These are phyloP conservation scores for Drosophila guanche DNA, from an alignment of 1,140 invertebrate genomes.

Conservation along the genomic window DNA sequence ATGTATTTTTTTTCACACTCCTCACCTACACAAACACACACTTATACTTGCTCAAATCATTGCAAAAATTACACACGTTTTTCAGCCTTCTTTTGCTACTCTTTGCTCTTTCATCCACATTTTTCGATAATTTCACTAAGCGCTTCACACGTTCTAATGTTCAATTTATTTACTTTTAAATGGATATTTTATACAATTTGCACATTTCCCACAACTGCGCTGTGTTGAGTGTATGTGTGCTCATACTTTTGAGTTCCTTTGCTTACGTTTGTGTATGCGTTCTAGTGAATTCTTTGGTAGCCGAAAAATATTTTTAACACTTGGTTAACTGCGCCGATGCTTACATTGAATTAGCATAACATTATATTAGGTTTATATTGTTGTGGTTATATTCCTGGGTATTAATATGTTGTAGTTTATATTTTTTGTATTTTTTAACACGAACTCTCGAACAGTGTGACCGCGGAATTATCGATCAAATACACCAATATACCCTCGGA, in stretches of 20 bases:
- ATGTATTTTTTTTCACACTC: constrained; percentile 65
- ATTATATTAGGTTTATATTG: constrained; percentile 21
- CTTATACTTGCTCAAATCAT: constrained; percentile 32
- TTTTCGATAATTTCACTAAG: constrained; percentile 32
- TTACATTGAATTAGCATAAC: constrained; percentile 44
- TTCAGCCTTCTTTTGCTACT: constrained; percentile 11
- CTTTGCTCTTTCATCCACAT: constrained; percentile 23
- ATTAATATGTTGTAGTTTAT: constrained; percentile 48
- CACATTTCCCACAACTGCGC: constrained; percentile 69
- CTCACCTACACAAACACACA: constrained; percentile 48
- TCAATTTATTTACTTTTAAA: constrained; percentile 52
- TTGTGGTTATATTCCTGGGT: constrained; percentile 21
- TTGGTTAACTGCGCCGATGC: constrained; percentile 28
- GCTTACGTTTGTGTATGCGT: constrained; percentile 36
- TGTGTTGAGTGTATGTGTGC: constrained; percentile 47
- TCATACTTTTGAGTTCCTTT: constrained; percentile 21
- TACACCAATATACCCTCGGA: too few relatives aligned
- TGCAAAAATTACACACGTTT: constrained; percentile 59
- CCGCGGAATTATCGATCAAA: too few relatives aligned
- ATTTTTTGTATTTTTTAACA: constrained; percentile 38
- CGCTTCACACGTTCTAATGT: constrained; percentile 22
- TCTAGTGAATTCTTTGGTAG: constrained; percentile 66
- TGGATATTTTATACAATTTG: constrained; percentile 65
- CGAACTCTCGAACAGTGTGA: constrained; percentile 18
- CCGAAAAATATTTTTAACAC: constrained; percentile 58